A percentile compares a stretch with the other conserved stretches of the same genome.
Evolutionary conservation across 2,113 vertebrate species (phyloP).

Genomic region (Charina bottae): DNA sequence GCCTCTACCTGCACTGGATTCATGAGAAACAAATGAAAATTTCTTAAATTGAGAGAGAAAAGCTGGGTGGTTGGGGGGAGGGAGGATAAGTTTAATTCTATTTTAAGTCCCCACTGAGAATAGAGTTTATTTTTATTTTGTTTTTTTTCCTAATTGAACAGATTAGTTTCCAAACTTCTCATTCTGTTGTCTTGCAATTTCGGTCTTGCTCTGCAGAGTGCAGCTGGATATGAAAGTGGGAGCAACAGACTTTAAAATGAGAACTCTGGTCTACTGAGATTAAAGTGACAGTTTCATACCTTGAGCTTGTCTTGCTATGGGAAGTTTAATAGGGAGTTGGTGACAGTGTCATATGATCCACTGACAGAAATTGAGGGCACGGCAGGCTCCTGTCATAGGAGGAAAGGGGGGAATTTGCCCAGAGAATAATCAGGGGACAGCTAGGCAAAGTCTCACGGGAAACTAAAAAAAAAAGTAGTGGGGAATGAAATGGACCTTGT

Average conservation of each 20-base stretch:
- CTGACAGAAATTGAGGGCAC: constrained; percentile 51
- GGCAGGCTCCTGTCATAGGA: constrained; percentile 53
- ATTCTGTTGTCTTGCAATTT: constrained; percentile 38
- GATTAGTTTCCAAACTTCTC: constrained; percentile 49
- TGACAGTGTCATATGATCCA: constrained; percentile 38
- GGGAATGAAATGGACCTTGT: constrained; percentile 17
- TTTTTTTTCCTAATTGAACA: constrained; percentile 22
- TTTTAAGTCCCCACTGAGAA: constrained; percentile 46
- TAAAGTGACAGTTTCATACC: constrained; percentile 57
- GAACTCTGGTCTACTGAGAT: constrained; percentile 34
- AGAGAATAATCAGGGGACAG: constrained; percentile 30
- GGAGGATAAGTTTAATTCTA: constrained; percentile 37
- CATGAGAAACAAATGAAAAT: not conserved
- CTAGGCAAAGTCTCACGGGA: constrained; percentile 16
- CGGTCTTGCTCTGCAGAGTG: constrained; percentile 10
- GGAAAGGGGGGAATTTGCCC: constrained; percentile 44
- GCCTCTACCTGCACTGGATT: not conserved
- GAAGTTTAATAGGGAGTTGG: constrained; percentile 29
- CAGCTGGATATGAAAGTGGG: constrained; percentile 50
- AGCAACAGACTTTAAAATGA: constrained; percentile 63
- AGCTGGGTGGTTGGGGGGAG: not conserved
- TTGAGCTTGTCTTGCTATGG: constrained; percentile 46
- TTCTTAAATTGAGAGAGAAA: constrained; percentile 31
- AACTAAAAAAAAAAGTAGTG: not conserved
- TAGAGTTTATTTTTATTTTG: constrained; percentile 15